Evolutionary conservation across 2,888 invertebrate genomes (phyloP).

Genomic region (Luperina nickerlii): DNA sequence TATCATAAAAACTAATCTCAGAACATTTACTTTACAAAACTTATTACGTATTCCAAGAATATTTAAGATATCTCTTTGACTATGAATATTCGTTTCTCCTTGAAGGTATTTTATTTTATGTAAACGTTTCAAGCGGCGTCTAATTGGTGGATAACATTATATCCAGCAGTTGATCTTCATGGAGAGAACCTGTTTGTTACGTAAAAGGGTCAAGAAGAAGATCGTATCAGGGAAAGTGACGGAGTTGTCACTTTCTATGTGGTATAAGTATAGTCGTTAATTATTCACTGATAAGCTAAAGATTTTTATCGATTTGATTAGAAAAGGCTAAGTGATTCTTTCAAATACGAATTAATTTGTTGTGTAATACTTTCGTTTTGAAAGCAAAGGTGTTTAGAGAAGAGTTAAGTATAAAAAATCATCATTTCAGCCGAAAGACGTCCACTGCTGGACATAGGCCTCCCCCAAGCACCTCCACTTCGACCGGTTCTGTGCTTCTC

Average conservation of each 20-base stretch:
- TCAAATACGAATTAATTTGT: background rate
- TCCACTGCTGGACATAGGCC: too few species aligned
- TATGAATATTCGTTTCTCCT: constrained; percentile 57
- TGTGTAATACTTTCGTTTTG: background rate
- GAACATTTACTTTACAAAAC: constrained; percentile 36
- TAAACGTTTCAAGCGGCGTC: constrained; percentile 25
- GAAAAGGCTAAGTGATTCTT: background rate
- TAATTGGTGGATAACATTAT: constrained; percentile 45
- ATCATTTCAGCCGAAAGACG: too few species aligned
- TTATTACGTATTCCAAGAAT: constrained; percentile 39
- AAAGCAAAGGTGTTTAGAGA: background rate
- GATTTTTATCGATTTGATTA: constrained; percentile 15
- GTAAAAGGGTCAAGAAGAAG: constrained; percentile 38
- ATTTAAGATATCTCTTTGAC: constrained; percentile 31
- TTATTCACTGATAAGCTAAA: constrained; percentile 6
- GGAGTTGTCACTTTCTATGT: constrained; percentile 54
- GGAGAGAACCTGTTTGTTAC: constrained; percentile 46
- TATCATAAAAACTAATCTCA: constrained; percentile 14
- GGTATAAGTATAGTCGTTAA: background rate
- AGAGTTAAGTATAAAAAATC: background rate
- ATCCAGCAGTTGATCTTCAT: constrained; percentile 51
- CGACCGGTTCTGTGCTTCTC: too few species aligned
- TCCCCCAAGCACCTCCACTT: too few species aligned
- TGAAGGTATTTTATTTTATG: constrained; percentile 48
- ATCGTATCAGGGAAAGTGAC: constrained; percentile 50